Evolutionary conservation across 2,797 vertebrate species (phyloP), one percentile per base, ranked within the genome.

Genomic region (Scomberomorus guttatus): DNA sequence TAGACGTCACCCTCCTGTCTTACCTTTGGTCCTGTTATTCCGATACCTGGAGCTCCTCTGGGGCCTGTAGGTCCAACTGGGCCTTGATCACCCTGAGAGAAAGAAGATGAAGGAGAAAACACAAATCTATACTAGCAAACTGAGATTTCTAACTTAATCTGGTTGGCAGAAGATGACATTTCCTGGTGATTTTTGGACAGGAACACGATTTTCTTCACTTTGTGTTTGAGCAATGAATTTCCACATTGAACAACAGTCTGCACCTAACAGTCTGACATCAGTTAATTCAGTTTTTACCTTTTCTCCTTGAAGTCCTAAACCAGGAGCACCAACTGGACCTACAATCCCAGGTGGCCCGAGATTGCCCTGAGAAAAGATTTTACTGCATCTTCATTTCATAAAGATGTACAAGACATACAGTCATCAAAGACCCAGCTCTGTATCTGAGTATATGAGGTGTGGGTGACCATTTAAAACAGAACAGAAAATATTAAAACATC

Each of bases 11-110:
- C 12, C 2, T 29, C 6, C 13, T 27, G 12, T 22, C 58, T 90
- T 90, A 98, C 97, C 96, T 97, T 98, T 61, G 88, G 88, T 74
- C 97, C 97, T 50, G 86, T 65, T 11, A 68, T 55, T 46, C 97
- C 96, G 56, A 85, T 46, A 67, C 97, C 96, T 89, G 86, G 79
- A 75, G 92, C 79, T 20, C 97, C 97, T 93, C 96, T 96, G 58
- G 85, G 76, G 17, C 97, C 97, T 79, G 93, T 58, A 25, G 77
- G 90, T 79, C 97, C 97, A 42, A 60, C 29, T 29, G 90, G 93
- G 37, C 97, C 97, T 79, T 95, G 95, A 55, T 92, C 82, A 10
- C 97, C 97, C 97, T 98, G 82, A 13, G 13, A 79, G 74, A 50
- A 59, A 88, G 12, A 67, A 20, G 25, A 56, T 11, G 22, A 3